Evolutionary conservation across 2,888 invertebrate genomes (phyloP), one percentile per base, ranked within the genome.

Genomic region (Temnothorax unifasciatus): DNA sequence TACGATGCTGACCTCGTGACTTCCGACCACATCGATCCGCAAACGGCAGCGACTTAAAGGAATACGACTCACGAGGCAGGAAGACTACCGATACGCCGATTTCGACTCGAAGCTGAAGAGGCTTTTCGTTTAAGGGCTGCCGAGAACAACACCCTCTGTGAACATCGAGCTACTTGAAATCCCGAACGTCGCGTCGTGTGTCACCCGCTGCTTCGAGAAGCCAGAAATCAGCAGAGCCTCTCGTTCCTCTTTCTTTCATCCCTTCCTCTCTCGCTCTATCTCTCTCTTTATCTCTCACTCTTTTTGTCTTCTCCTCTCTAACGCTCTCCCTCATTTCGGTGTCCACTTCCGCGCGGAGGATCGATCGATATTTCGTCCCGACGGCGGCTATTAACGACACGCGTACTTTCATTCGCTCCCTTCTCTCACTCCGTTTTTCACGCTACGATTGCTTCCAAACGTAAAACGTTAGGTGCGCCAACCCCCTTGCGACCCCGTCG

Each of bases 351-450:
- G 59, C 73, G 38, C 73, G 47, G 59, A 34, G 38, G 47, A 81
- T 71, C 77, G 77, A 77, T 77, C 79, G 79, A 71, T 81, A 71
- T 81, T 79, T 71, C 73, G 59, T 73, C 59, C 73, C 73, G 79
- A 81, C 71, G 34, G 44, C 18, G 34, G 44, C 79, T 81, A 73
- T 81, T 81, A 81, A 81, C 82, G 52, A 82, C 61, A 76, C 76
- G 75, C 82, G 82, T 75, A 64, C 76, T 76, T 75, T 64, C 82
- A 74, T 63, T 63, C 82, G 76, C 21, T 34, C 63, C 44, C 50
- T 83, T 21, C 38, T 41, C 38, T n/a, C n/a, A 41, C 41, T 61
- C 74, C 57, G 52, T 64, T 75, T 59, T 66, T 68, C 61, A 38
- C 75, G 44, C 69, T 66, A 76, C 76, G 76, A 82, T 76, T 47